phyloP scores from a whole-genome alignment of 2,113 vertebrate genomes.

The Leptobrachium ailaonicum region DNA sequence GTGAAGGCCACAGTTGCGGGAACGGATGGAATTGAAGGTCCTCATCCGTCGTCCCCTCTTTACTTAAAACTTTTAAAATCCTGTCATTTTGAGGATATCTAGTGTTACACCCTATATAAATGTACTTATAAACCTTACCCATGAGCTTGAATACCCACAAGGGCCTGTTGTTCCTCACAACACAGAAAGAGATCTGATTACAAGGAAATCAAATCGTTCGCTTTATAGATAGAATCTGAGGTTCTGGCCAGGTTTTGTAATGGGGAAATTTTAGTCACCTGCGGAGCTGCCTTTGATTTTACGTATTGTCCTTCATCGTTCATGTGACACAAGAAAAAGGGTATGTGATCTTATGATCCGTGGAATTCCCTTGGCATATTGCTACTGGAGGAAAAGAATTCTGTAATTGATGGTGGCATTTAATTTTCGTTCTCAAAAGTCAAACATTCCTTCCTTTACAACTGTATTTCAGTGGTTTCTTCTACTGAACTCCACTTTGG shows the following conservation, averaged over 20 bases:
- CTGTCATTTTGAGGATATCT: constrained; percentile 28
- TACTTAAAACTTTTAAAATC: not conserved
- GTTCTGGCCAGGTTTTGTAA: constrained; percentile 33
- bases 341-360: not conserved
- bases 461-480: no score
- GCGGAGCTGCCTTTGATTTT: not conserved
- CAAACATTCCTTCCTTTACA: no score
- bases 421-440: no score
- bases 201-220: constrained; percentile 7
- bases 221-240: constrained; percentile 20
- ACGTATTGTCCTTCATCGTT: not conserved
- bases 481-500: no score
- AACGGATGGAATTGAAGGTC: constrained; percentile 32
- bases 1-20: constrained; percentile 37
- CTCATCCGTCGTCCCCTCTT: constrained; percentile 11
- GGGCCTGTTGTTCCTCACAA: constrained; percentile 34
- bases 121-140: not conserved
- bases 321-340: not conserved
- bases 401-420: no score
- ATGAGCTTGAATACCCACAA: constrained; percentile 1
- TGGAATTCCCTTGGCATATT: not conserved
- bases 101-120: constrained; percentile 29
- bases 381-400: no score
- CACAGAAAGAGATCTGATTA: constrained; percentile 29
- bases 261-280: constrained; percentile 20